These are phyloP conservation scores for Strigops habroptila DNA, from an alignment of 2,113 vertebrate genomes.

Conservation along the genomic window DNA sequence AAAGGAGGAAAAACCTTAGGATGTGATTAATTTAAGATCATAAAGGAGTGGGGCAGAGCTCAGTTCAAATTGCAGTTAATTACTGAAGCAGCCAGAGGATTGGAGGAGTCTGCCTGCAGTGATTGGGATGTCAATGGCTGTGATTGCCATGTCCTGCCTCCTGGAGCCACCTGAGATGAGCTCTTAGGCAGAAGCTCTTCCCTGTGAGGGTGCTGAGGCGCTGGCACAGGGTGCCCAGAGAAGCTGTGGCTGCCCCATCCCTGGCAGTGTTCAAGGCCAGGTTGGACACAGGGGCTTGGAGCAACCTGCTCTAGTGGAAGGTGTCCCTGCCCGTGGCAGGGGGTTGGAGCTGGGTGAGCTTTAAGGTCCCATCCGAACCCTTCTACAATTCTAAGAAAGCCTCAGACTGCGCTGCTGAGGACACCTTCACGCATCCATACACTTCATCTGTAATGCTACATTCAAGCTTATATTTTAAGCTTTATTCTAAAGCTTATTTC, in stretches of 20 bases:
- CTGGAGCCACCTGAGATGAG: not conserved
- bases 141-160: not conserved
- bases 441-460: not conserved
- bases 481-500: not conserved
- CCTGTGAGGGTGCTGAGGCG: no score
- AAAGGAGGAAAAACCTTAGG: not conserved
- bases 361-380: not conserved
- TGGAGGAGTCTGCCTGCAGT: not conserved
- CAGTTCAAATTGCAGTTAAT: constrained; percentile 49
- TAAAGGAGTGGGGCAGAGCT: constrained; percentile 16
- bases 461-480: not conserved
- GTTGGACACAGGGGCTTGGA: not conserved
- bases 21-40: constrained; percentile 37
- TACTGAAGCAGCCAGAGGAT: not conserved
- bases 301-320: not conserved
- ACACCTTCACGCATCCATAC: not conserved
- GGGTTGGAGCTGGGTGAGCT: not conserved
- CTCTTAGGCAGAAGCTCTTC: no score
- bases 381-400: not conserved
- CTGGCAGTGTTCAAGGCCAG: not conserved
- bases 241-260: no score
- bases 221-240: no score
- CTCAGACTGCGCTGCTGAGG: not conserved
- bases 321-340: not conserved
- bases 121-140: not conserved